Percentiles rank a stretch among this genome's conserved stretches.
Conservation (phyloP, 2,797 vertebrate species). For the Tenualosa thibaudeaui region DNA sequence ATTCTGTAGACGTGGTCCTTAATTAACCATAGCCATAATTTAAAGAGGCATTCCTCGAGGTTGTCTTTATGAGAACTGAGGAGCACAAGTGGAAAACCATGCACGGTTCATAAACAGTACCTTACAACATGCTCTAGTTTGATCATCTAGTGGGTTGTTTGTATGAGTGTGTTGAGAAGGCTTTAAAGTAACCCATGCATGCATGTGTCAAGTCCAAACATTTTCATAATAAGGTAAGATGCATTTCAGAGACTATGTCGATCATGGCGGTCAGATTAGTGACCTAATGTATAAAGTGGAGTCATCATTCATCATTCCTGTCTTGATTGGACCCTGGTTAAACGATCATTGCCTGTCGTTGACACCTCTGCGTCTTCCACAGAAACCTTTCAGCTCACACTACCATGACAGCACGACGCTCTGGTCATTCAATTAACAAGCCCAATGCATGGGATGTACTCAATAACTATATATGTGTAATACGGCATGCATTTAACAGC, state of each 20-base stretch:
- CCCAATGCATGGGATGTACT: background rate
- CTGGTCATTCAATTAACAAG: background rate
- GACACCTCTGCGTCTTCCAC: constrained; percentile 1
- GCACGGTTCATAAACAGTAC: background rate
- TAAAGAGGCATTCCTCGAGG: background rate
- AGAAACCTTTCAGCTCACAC: background rate
- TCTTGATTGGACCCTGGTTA: constrained; percentile 1
- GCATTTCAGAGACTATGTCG: background rate
- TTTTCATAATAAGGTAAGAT: background rate
- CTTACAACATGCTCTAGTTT: background rate
- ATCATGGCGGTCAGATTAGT: background rate
- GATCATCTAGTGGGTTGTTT: background rate
- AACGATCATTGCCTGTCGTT: background rate
- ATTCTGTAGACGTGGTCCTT: background rate
- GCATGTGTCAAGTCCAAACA: background rate
- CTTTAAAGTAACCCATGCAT: background rate
- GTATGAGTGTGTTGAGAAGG: background rate
- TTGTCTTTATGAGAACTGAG: background rate
- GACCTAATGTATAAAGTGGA: background rate
- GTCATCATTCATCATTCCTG: background rate
- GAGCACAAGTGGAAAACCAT: background rate
- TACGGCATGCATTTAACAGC: background rate
- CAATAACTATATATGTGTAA: background rate
- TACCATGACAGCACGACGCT: background rate
- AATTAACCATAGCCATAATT: constrained; percentile 13